Conservation (phyloP, 2,888 invertebrate genomes). For the Nemurella pictetii region DNA sequence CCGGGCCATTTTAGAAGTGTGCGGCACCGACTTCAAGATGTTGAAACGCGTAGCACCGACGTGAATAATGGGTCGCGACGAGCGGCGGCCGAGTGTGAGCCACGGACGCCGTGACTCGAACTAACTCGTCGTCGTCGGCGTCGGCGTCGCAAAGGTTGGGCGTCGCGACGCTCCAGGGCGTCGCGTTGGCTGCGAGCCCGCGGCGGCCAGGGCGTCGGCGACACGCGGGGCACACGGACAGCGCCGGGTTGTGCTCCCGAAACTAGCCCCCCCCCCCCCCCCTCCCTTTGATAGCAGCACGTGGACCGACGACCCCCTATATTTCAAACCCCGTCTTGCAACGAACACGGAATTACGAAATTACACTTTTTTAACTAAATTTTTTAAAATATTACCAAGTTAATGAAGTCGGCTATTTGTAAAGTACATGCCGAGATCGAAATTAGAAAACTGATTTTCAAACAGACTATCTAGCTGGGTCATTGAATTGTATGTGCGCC, state of each 20-base stretch:
- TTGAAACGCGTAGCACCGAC: not conserved
- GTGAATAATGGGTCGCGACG: not conserved
- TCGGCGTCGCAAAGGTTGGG: not conserved
- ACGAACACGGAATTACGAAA: too few species aligned
- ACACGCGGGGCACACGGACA: not conserved
- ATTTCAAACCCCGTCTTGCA: not conserved
- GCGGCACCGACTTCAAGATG: not conserved
- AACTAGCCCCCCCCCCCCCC: too few species aligned
- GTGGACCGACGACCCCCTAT: too few species aligned
- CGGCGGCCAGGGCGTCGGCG: not conserved
- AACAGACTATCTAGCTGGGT: too few species aligned
- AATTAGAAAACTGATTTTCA: too few species aligned
- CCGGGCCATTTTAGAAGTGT: not conserved
- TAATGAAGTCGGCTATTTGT: too few species aligned
- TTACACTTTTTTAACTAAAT: too few species aligned
- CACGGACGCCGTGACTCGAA: conserved; percentile 1
- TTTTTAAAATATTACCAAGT: too few species aligned
- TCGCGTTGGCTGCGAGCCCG: not conserved
- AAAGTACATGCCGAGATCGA: too few species aligned
- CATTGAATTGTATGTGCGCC: too few species aligned
- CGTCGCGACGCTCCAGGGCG: conserved; percentile 13
- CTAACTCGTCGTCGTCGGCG: conserved; percentile 9
- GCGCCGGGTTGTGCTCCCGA: not conserved
- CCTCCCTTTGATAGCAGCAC: too few species aligned
- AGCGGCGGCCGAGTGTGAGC: not conserved